Percentiles rank a stretch among this genome's conserved stretches.
These are phyloP conservation scores for Benitochromis conjunctus DNA, from an alignment of 2,113 vertebrate genomes.

Conservation along the genomic window DNA sequence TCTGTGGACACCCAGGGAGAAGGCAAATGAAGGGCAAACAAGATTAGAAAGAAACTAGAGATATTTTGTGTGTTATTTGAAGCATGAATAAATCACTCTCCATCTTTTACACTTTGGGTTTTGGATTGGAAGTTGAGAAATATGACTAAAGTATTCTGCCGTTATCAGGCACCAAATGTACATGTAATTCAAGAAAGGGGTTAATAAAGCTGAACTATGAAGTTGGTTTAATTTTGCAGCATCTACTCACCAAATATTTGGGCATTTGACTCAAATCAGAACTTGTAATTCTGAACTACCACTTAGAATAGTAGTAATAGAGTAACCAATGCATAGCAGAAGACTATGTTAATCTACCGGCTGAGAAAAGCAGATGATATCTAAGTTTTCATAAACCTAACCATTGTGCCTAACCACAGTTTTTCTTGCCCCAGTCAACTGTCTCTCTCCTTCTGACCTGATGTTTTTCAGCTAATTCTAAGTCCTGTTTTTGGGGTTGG, in stretches of 20 bases:
- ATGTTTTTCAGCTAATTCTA: neutral
- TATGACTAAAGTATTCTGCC: neutral
- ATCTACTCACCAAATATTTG: neutral
- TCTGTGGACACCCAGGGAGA: slow-evolving; percentile 64
- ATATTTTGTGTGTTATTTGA: neutral
- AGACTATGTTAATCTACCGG: neutral
- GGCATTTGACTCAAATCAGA: fast-evolving
- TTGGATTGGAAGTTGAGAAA: neutral
- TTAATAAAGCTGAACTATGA: neutral
- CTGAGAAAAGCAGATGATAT: neutral
- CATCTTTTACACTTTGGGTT: neutral
- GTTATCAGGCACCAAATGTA: neutral
- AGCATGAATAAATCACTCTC: neutral
- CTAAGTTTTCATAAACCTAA: neutral
- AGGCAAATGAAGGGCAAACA: neutral
- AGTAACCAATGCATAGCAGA: neutral
- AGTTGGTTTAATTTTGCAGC: neutral
- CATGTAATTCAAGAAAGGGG: neutral
- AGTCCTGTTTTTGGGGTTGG: neutral
- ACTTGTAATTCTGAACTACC: neutral
- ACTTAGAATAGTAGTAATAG: neutral
- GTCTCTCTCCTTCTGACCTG: neutral
- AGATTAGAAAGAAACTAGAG: slow-evolving; percentile 6
- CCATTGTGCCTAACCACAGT: neutral
- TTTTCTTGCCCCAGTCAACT: neutral